phyloP scores from a whole-genome alignment of 1,140 invertebrate genomes.

The Listronotus bonariensis region DNA sequence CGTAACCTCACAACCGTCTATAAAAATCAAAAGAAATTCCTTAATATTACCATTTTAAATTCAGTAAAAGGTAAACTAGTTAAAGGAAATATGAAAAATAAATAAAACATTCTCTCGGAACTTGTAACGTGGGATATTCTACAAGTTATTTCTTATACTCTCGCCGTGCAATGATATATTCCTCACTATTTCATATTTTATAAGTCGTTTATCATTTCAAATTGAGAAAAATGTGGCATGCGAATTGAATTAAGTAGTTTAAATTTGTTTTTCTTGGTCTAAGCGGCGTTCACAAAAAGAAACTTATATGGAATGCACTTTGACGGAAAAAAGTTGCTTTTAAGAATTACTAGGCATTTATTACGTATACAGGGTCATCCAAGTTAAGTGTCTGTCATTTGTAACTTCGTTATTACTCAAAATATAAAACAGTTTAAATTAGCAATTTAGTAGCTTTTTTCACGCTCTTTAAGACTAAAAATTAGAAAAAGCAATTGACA shows the following conservation, averaged over 20 bases:
- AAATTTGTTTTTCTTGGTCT: constrained; percentile 17
- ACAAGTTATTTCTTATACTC: constrained; percentile 33
- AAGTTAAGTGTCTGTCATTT: too few species aligned
- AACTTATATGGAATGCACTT: not conserved
- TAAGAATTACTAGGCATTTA: too few species aligned
- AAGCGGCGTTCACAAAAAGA: constrained; percentile 7
- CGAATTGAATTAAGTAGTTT: constrained; percentile 25
- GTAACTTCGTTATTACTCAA: too few species aligned
- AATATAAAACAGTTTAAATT: too few species aligned
- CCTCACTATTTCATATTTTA: constrained; percentile 30
- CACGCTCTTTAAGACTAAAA: too few species aligned
- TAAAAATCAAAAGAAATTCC: constrained; percentile 2
- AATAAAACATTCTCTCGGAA: constrained; percentile 29
- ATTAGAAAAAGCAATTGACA: too few species aligned
- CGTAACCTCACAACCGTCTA: too few species aligned
- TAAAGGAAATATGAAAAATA: constrained; percentile 32
- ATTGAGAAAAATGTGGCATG: constrained; percentile 22
- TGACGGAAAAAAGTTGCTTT: not conserved
- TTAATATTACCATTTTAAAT: constrained; percentile 22
- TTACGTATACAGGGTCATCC: too few species aligned
- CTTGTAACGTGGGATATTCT: constrained; percentile 36
- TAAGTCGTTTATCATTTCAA: constrained; percentile 30
- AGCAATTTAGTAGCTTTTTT: too few species aligned
- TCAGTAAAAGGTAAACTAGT: constrained; percentile 29
- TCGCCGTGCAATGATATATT: constrained; percentile 29